Evolutionary conservation across 2,113 vertebrate genomes (phyloP).

Genomic region (Recurvirostra avosetta): DNA sequence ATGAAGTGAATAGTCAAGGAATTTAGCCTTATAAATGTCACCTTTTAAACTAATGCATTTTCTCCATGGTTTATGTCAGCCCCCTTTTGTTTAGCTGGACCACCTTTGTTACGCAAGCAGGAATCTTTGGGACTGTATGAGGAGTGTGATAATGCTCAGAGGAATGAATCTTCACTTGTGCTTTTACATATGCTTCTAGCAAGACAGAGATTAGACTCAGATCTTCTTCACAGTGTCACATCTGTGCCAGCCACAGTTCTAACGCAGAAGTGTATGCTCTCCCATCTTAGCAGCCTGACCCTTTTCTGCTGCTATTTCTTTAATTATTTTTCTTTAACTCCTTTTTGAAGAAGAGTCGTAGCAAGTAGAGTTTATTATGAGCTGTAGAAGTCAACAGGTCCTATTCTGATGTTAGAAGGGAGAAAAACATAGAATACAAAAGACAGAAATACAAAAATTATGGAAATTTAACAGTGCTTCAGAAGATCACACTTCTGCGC

Average conservation of each 20-base stretch:
- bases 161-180: not conserved
- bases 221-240: not conserved
- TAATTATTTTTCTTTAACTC: not conserved
- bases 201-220: not conserved
- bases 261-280: not conserved
- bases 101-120: not conserved
- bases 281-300: not conserved
- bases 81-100: not conserved
- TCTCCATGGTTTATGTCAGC: not conserved
- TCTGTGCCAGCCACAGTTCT: not conserved
- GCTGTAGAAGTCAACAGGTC: not conserved
- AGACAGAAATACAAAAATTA: not conserved
- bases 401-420: not conserved
- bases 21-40: not conserved
- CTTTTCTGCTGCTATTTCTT: not conserved
- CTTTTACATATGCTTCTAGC: not conserved
- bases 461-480: constrained; percentile 11
- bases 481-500: not conserved
- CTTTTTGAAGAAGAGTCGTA: not conserved
- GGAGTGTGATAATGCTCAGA: not conserved
- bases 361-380: not conserved
- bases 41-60: not conserved
- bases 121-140: not conserved
- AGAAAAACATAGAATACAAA: not conserved
- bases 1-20: not conserved